Base-by-base conservation (phyloP, 2,113 vertebrate genomes). In the Ivindomyrus marchei region DNA sequence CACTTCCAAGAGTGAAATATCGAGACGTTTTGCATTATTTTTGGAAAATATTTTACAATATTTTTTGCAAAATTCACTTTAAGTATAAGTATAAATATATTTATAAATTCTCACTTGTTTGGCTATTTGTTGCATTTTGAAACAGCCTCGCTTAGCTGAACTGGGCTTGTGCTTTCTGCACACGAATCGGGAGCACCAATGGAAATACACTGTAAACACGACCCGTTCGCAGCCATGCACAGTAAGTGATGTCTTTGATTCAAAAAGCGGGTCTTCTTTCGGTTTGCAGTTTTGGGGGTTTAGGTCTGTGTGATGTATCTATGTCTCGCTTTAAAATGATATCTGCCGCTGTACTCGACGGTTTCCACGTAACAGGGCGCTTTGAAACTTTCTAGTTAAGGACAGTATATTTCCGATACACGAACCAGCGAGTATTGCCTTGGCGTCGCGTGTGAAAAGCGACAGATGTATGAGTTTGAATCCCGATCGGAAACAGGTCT, bases 181-280 rank as follows among this genome's bases (percentile, higher is more conserved):
- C 77, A 45, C 50, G 90, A 87, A 46, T 42, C 42, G 83, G 83
- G 3, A 42, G 92, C 92, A 93, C 94, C 93, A 94, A 99, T 99
- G 98, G 98, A 99, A 97, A 99, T 99, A 96, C 98, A 99, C 96
- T 99, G 98, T 97, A 99, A 99, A 95, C 98, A 99, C 98, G 98
- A 99, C 96, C 98, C 98, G 94, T 99, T 99, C 94, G 98, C 98
- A 93, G 98, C 98, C 90, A 99, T 99, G 98, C 98, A 99, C 97
- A 97, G 98, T 99, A 98, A 99, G 98, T 97, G 95, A 96, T 94
- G 95, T 92, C 94, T 93, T 89, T 93, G 74, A 80, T 42, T 80
- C 17, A 80, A 42, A 42, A 5, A 42, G 36, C 39, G 15, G 74
- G 17, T 80, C 74, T 80, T 42, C 90, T 94, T 94, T 56, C 86